Base-by-base conservation (phyloP, 2,113 vertebrate genomes). In the Nicator chloris region DNA sequence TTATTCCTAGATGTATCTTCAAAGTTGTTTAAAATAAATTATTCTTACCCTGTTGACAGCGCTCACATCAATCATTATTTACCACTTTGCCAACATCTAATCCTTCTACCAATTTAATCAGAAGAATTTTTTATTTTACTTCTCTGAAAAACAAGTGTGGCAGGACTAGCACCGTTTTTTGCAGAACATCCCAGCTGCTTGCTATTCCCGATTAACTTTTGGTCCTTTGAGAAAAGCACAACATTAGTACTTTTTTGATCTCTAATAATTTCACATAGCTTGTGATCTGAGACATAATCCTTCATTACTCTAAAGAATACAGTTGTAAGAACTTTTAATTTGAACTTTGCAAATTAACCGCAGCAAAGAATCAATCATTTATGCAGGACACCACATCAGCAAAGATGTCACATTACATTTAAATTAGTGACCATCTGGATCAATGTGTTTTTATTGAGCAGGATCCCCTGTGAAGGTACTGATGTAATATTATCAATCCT, bases 331-430 rank as follows among this genome's bases (percentile, higher is more conserved):
- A 94, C 27, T 90, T 89, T 70, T 77, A 77, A 86, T 92, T 82
- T 81, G 39, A 95, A 69, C 54, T 94, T 70, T 35, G 39, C 71
- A 88, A 93, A 96, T 94, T 96, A 93, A 73, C 68, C 44, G 66
- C 26, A 70, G 75, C 51, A 78, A 80, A 90, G 82, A 71, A 92
- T 71, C 79, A 71, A 92, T 71, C 79, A 35, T 83, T 90, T 82
- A 78, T 0, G 5, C 50, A 72, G 63, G 82, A 83, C 37, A 83
- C 60, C 45, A 19, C 63, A 77, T 39, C 2, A 9, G n/a, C 51
- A 78, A 71, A 92, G 59, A 77, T 35, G 66, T 72, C 82, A 88
- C 50, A 16, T 44, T 70, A 79, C 45, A 69, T 85, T 87, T 85
- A 59, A 88, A 92, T 84, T 44, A 86, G 69, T 57, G 65, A 88